Conservation (phyloP, 2,113 vertebrate genomes). For the Crotophaga sulcirostris region DNA sequence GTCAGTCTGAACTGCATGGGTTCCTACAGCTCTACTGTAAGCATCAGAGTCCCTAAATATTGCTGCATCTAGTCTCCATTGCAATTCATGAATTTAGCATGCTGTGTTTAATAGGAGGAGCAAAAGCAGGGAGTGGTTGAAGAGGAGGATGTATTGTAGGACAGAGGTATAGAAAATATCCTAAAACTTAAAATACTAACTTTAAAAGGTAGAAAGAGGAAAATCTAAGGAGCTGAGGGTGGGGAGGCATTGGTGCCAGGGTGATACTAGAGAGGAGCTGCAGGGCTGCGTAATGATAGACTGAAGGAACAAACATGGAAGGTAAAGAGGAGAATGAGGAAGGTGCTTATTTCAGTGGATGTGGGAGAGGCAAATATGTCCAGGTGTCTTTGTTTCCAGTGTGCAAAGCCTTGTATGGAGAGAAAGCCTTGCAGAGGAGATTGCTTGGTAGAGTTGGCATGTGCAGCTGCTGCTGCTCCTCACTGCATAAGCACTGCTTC, state of each 20-base stretch:
- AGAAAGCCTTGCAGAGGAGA: background rate
- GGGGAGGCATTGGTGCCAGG: background rate
- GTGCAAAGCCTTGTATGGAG: background rate
- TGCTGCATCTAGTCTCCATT: background rate
- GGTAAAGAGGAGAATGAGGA: background rate
- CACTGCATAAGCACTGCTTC: background rate
- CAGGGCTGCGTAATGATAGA: background rate
- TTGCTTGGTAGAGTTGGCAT: background rate
- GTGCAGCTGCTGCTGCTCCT: background rate
- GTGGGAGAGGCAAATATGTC: background rate
- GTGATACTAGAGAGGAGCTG: background rate
- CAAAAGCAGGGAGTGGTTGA: background rate
- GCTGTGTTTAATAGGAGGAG: background rate
- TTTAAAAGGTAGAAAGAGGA: background rate
- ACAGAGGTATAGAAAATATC: background rate
- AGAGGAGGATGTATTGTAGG: background rate
- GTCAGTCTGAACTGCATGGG: background rate
- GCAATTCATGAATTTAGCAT: fast-evolving
- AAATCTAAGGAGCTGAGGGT: background rate
- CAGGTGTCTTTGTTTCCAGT: background rate
- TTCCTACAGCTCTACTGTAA: background rate
- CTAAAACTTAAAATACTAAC: background rate
- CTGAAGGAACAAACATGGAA: background rate
- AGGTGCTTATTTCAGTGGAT: background rate
- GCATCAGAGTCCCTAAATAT: background rate